Evolutionary conservation across 92 coral and sea anemone genomes (phyloP).

Genomic region (Parazoanthus swiftii): DNA sequence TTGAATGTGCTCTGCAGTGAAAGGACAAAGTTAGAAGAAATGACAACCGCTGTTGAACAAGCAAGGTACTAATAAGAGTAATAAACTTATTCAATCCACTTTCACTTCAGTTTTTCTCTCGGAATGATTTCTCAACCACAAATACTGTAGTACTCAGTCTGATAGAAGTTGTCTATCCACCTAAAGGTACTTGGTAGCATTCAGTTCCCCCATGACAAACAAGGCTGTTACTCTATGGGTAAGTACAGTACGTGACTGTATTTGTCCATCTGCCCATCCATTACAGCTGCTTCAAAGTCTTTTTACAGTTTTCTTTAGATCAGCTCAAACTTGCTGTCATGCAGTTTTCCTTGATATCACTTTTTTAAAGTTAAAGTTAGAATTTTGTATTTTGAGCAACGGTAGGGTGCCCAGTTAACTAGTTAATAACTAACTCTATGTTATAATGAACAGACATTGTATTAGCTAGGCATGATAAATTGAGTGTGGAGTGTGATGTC

Average conservation of each 20-base stretch:
- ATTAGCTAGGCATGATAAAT: no score
- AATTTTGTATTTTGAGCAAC: no score
- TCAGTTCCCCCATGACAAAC: slow-evolving; percentile 77
- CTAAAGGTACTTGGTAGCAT: slow-evolving; percentile 78
- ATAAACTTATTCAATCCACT: neutral
- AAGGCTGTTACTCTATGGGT: slow-evolving; percentile 82
- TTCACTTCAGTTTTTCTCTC: no score
- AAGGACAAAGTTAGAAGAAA: slow-evolving; percentile 55
- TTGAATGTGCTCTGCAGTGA: slow-evolving; percentile 70
- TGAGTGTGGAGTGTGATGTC: no score
- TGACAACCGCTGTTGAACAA: slow-evolving; percentile 71
- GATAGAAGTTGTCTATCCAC: neutral
- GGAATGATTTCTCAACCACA: neutral
- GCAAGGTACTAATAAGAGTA: slow-evolving; percentile 63
- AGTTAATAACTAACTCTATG: no score
- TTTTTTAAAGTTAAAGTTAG: no score
- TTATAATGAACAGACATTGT: no score
- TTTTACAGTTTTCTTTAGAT: no score
- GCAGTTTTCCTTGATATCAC: no score
- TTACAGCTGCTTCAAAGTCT: neutral
- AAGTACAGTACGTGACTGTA: slow-evolving; percentile 1
- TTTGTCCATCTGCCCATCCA: neutral
- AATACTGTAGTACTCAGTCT: neutral
- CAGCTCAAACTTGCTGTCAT: no score
- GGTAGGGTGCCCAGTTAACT: no score